phyloP scores from a whole-genome alignment of 2,888 invertebrate species.

The Ophioninae sp. region DNA sequence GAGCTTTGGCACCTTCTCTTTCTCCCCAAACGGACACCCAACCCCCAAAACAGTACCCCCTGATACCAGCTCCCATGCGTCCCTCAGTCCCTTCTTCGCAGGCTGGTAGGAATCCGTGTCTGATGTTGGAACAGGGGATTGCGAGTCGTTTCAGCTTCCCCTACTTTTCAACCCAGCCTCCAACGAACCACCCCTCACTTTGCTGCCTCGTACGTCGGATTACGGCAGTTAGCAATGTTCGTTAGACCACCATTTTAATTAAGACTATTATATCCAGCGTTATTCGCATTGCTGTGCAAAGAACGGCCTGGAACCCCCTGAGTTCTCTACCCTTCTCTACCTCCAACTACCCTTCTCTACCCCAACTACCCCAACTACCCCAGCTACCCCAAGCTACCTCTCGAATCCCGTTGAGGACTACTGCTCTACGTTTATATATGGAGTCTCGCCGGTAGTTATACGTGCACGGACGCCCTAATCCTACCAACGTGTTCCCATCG shows the following conservation, averaged over 20 bases:
- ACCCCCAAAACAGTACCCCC: background rate
- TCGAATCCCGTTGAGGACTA: background rate
- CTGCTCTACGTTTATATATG: slow-evolving; percentile 58
- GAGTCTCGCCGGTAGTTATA: slow-evolving; percentile 59
- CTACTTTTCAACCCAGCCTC: background rate
- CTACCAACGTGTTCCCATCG: slow-evolving; percentile 57
- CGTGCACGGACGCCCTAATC: slow-evolving; percentile 67
- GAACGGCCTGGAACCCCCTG: slow-evolving; percentile 3
- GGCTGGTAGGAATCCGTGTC: slow-evolving; percentile 29
- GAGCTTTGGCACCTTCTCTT: slow-evolving; percentile 7
- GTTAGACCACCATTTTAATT: slow-evolving; percentile 77
- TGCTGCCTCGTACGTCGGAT: slow-evolving; percentile 65
- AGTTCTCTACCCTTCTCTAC: background rate
- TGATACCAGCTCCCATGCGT: slow-evolving; percentile 24
- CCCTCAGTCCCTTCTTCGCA: background rate
- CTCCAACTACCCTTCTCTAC: background rate
- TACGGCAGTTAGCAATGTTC: slow-evolving; percentile 76
- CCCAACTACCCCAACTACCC: background rate
- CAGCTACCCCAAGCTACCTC: slow-evolving; percentile 8
- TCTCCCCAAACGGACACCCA: background rate
- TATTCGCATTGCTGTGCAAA: slow-evolving; percentile 58
- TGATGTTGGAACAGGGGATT: slow-evolving; percentile 38
- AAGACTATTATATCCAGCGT: slow-evolving; percentile 74
- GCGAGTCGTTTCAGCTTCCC: slow-evolving; percentile 14
- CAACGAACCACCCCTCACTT: too few relatives aligned